Conservation (phyloP, 2,113 vertebrate species). For the Motacilla alba region DNA sequence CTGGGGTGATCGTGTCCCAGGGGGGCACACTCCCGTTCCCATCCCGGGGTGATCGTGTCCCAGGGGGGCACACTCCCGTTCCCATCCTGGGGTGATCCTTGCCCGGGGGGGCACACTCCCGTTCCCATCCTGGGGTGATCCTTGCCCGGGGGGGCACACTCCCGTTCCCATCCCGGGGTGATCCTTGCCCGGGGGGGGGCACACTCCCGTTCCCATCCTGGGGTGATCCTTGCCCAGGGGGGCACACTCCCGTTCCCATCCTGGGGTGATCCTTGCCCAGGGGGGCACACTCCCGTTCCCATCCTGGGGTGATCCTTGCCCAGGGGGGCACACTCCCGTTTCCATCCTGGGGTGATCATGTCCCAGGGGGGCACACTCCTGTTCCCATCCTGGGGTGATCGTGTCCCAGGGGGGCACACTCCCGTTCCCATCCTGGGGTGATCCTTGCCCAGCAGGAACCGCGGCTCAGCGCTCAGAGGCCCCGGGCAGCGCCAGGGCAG, state of each 20-base stretch:
- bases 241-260: accelerated
- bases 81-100: accelerated
- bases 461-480: neutral
- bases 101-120: neutral
- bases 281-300: accelerated
- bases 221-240: too few relatives aligned
- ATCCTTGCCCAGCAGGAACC: neutral
- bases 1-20: too few relatives aligned
- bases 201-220: accelerated
- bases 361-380: too few relatives aligned
- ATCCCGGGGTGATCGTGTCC: accelerated
- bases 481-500: neutral
- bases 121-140: accelerated
- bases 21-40: accelerated
- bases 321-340: neutral
- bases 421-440: accelerated
- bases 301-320: accelerated
- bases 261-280: accelerated
- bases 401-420: too few relatives aligned
- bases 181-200: too few relatives aligned
- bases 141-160: neutral
- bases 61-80: too few relatives aligned
- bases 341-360: too few relatives aligned
- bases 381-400: accelerated
- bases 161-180: accelerated